These are phyloP conservation scores for Gasterosteus nipponicus DNA, from an alignment of 2,113 vertebrate genomes.

Conservation along the genomic window DNA sequence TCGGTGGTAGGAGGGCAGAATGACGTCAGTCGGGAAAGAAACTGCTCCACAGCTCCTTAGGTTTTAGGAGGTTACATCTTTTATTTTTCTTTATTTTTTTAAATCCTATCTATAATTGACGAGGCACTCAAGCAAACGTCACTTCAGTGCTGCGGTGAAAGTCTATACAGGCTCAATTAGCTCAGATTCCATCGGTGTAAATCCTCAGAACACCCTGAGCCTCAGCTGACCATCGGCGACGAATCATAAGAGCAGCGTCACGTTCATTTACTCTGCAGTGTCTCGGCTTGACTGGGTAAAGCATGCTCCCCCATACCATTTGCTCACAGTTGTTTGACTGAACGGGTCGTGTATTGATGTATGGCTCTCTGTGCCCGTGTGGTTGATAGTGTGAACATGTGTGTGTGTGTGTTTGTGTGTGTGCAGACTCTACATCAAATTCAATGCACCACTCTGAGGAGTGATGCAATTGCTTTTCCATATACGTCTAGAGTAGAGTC, in stretches of 20 bases:
- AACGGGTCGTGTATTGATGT: neutral
- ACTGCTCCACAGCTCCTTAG: neutral
- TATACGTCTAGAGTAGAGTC: neutral
- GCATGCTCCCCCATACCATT: neutral
- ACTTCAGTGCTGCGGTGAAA: constrained; percentile 11
- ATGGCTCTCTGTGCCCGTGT: neutral
- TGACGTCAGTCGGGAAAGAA: constrained; percentile 31
- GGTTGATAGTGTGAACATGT: neutral
- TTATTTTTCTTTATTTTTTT: neutral
- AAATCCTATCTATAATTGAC: constrained; percentile 27
- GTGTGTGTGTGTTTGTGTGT: neutral
- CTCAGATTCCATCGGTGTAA: constrained; percentile 39
- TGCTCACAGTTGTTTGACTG: constrained; percentile 1
- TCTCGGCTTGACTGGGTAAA: neutral
- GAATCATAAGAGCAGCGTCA: neutral
- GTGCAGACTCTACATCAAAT: neutral
- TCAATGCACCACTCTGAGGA: constrained; percentile 11
- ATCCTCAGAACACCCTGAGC: constrained; percentile 26
- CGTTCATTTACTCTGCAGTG: constrained; percentile 2
- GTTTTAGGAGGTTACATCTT: constrained; percentile 18
- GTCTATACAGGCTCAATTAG: constrained; percentile 21
- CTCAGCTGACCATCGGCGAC: constrained; percentile 35
- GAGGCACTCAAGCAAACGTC: constrained; percentile 30
- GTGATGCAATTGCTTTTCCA: neutral
- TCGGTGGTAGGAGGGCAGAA: constrained; percentile 23